Conservation (phyloP, 2,113 vertebrate genomes). For the Psittacula cyanocephala region DNA sequence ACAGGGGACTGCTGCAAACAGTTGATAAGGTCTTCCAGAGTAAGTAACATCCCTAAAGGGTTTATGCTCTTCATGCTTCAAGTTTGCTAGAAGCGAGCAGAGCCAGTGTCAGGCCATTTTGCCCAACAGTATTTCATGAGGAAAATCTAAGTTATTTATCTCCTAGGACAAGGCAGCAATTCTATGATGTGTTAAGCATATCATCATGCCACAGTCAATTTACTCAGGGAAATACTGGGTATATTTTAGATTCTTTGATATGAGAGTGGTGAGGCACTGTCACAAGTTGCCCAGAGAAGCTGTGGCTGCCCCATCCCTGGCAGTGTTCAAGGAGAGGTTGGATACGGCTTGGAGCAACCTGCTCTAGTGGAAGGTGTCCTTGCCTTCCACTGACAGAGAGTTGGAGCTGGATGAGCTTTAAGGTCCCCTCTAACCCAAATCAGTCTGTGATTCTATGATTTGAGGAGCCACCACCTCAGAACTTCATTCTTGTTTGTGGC, state of each 20-base stretch:
- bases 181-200: background rate
- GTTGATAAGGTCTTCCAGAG: background rate
- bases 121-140: background rate
- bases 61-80: background rate
- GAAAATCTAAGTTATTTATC: background rate
- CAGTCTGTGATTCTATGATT: background rate
- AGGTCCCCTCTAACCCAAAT: background rate
- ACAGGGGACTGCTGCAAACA: background rate
- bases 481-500: background rate
- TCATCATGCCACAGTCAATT: background rate
- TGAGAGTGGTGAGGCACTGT: background rate
- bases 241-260: background rate
- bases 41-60: background rate
- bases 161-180: background rate
- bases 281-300: rapidly evolving
- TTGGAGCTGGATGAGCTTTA: background rate
- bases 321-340: background rate
- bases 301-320: background rate
- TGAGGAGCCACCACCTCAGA: background rate
- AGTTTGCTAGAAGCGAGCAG: background rate
- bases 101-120: background rate
- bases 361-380: background rate
- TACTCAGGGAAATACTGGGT: background rate
- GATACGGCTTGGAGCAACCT: rapidly evolving
- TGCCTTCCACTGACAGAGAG: background rate